Evolutionary conservation across 2,888 invertebrate species (phyloP), one percentile per base, ranked within the genome.

Genomic region (Autographa pulchrina): DNA sequence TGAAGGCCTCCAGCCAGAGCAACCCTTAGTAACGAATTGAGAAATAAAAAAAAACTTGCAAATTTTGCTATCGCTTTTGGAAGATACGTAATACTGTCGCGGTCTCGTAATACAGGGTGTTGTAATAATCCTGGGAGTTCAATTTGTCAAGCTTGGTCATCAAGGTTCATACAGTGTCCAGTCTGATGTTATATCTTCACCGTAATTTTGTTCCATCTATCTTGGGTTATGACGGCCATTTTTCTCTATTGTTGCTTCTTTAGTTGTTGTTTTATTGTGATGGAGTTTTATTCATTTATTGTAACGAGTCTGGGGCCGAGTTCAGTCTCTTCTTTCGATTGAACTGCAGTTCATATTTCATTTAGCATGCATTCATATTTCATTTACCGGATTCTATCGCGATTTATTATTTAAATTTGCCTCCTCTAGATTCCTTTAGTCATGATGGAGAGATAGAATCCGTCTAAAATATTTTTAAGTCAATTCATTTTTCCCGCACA

Each of bases 111-210:
- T 89, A 85, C 78, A 87, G 82, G 82, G 84, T 84, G 80, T 72
- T 74, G 78, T 90, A 91, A 91, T 93, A 91, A 93, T 92, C 92
- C 90, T 75, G 81, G 82, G 81, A 83, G 85, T 86, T 86, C 92
- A 91, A 93, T 93, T 93, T 93, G 91, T 93, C 92, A 91, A 88
- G 90, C 89, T 88, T 82, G 79, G 80, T 77, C 63, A 56, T 56
- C 80, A 84, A 77, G 81, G 48, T 80, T 85, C 80, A 85, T 78
- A 77, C 83, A 74, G 72, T 75, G 62, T 75, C 62, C 70, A 64
- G 76, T 68, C 75, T 74, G 78, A 77, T 72, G 65, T 77, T 77
- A 72, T 80, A 74, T 77, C 72, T 72, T 80, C 71, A 56, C 72
- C 60, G 76, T 77, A 77, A 84, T 83, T 75, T 77, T 63, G 75